phyloP scores from a whole-genome alignment of 2,113 vertebrate species.

The Odontophorus gujanensis region DNA sequence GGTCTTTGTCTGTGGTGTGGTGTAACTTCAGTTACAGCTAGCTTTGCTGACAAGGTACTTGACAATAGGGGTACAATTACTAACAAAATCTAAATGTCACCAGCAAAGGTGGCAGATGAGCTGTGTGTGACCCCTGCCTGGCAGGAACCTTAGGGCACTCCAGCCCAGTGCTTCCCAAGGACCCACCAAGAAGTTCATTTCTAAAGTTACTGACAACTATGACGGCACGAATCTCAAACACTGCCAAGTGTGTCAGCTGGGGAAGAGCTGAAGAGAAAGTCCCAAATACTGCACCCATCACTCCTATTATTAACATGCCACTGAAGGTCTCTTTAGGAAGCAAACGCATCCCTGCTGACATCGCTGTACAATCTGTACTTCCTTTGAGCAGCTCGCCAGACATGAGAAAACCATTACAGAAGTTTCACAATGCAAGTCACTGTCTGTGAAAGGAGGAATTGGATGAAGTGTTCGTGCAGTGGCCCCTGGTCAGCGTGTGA shows the following conservation, averaged over 20 bases:
- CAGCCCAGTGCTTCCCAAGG: rapidly evolving
- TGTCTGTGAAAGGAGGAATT: not conserved
- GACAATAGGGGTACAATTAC: rapidly evolving
- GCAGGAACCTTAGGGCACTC: not conserved
- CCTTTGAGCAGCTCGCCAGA: not conserved
- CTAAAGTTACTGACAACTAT: not conserved
- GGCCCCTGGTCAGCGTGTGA: constrained; percentile 1
- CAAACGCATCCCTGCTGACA: rapidly evolving
- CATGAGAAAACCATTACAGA: rapidly evolving
- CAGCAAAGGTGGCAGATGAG: not conserved
- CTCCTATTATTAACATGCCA: not conserved
- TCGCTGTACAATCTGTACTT: not conserved
- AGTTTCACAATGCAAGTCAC: not conserved
- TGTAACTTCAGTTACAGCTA: not conserved
- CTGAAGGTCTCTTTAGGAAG: not conserved
- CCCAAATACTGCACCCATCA: not conserved
- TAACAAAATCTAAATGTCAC: not conserved
- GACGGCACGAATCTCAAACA: not conserved
- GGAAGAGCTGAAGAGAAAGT: not conserved
- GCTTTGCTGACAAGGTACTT: rapidly evolving
- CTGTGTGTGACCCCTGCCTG: not conserved
- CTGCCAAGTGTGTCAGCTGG: rapidly evolving
- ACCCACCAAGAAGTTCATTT: not conserved
- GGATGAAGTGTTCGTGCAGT: not conserved
- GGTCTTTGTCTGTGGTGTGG: no score